Evolutionary conservation across 2,888 invertebrate species (phyloP).

Genomic region (Dimorphilus gyrociliatus): DNA sequence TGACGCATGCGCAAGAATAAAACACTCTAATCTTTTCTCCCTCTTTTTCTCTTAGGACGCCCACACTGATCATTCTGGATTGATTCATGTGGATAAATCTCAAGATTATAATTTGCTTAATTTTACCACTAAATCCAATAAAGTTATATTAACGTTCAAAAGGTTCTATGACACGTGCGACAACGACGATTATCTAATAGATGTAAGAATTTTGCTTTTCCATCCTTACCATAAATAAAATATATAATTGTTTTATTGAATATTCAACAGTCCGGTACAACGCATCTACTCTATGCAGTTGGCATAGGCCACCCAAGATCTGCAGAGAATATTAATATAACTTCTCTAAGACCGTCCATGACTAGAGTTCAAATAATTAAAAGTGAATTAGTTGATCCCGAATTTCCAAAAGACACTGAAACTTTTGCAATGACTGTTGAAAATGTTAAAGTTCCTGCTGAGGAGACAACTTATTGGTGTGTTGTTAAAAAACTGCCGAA

Average conservation of each 20-base stretch:
- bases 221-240: slow-evolving; percentile 3
- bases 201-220: too few species aligned
- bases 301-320: slow-evolving; percentile 8
- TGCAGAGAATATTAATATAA: slow-evolving; percentile 11
- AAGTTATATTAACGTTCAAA: slow-evolving; percentile 15
- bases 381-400: slow-evolving; percentile 19
- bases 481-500: slow-evolving; percentile 61
- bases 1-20: too few species aligned
- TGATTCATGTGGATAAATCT: slow-evolving; percentile 17
- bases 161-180: slow-evolving; percentile 30
- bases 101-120: slow-evolving; percentile 24
- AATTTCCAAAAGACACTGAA: slow-evolving; percentile 21
- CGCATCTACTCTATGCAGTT: slow-evolving; percentile 31
- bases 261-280: slow-evolving; percentile 36
- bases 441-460: slow-evolving; percentile 49
- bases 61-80: slow-evolving; percentile 21
- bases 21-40: too few species aligned
- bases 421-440: slow-evolving; percentile 24
- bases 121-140: slow-evolving; percentile 9
- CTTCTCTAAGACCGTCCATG: slow-evolving; percentile 13
- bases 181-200: slow-evolving; percentile 23
- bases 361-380: slow-evolving; percentile 29
- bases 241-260: slow-evolving; percentile 1
- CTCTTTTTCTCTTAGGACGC: too few species aligned
- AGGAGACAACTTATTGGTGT: slow-evolving; percentile 96